Evolutionary conservation across 2,888 invertebrate species (phyloP).

Genomic region (Pocota personata): DNA sequence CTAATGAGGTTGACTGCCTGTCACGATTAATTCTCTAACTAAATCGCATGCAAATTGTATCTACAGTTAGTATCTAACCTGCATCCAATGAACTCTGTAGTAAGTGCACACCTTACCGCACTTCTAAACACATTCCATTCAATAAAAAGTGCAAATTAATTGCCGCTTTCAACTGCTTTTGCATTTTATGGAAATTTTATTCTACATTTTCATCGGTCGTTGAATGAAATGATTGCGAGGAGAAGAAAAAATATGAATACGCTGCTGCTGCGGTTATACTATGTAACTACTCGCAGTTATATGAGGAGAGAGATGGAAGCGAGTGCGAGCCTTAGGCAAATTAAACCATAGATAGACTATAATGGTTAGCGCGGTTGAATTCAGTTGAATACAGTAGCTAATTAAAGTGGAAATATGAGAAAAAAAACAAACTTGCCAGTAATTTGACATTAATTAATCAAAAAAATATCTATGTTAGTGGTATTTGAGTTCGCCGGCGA

Average conservation of each 20-base stretch:
- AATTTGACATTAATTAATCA: constrained; percentile 72
- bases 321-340: constrained; percentile 26
- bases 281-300: no score
- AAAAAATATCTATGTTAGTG: constrained; percentile 60
- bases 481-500: not conserved
- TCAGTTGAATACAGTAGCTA: constrained; percentile 11
- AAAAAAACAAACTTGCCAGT: constrained; percentile 23
- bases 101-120: constrained; percentile 33
- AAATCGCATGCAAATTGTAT: constrained; percentile 41
- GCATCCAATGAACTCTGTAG: constrained; percentile 40
- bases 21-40: constrained; percentile 25
- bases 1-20: constrained; percentile 64
- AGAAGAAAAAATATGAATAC: not conserved
- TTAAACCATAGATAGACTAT: not conserved
- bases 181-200: constrained; percentile 68
- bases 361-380: constrained; percentile 1
- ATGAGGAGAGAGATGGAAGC: not conserved
- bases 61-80: constrained; percentile 7
- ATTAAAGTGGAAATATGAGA: not conserved
- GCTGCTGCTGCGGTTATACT: constrained; percentile 1
- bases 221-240: constrained; percentile 29
- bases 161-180: constrained; percentile 57
- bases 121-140: constrained; percentile 63
- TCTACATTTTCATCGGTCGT: constrained; percentile 66
- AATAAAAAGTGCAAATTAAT: constrained; percentile 71